These are phyloP conservation scores for Drosophila gaucha DNA, from an alignment of 2,888 invertebrate genomes.

Conservation along the genomic window DNA sequence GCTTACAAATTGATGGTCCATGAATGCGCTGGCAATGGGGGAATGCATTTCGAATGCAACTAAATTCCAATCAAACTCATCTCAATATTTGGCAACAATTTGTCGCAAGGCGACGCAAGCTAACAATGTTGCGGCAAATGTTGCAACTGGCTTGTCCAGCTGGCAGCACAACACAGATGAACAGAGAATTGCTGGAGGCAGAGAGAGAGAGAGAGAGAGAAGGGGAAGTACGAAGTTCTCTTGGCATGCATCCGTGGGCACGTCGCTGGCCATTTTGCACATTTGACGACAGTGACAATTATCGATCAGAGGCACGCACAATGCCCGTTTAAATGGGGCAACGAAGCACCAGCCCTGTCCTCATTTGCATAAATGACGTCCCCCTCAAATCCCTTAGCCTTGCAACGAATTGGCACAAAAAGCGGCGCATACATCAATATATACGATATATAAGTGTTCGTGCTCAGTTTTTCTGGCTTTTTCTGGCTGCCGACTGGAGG, in stretches of 20 bases:
- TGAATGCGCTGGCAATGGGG: constrained; percentile 5
- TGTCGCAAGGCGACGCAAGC: constrained; percentile 32
- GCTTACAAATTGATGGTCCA: constrained; percentile 13
- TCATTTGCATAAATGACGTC: constrained; percentile 75
- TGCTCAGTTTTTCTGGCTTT: constrained; percentile 13
- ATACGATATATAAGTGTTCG: neutral
- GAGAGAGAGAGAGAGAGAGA: too few species aligned
- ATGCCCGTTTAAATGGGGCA: constrained; percentile 68
- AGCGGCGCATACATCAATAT: constrained; percentile 14
- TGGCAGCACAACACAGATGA: neutral
- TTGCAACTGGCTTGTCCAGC: too few species aligned
- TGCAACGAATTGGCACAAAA: constrained; percentile 25
- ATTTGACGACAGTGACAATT: constrained; percentile 71
- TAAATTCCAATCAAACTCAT: constrained; percentile 53
- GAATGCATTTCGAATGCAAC: constrained; percentile 28
- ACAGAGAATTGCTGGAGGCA: neutral
- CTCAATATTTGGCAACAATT: constrained; percentile 63
- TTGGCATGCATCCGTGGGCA: constrained; percentile 23
- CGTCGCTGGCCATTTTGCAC: constrained; percentile 53
- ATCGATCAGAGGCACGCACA: constrained; percentile 73
- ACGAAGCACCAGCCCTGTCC: constrained; percentile 67
- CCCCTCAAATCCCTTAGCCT: neutral
- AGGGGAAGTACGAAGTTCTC: neutral
- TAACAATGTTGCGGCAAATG: constrained; percentile 48
- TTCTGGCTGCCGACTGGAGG: constrained; percentile 12